Base-by-base conservation (phyloP, 2,888 invertebrate species). In the Byasa hedistus region DNA sequence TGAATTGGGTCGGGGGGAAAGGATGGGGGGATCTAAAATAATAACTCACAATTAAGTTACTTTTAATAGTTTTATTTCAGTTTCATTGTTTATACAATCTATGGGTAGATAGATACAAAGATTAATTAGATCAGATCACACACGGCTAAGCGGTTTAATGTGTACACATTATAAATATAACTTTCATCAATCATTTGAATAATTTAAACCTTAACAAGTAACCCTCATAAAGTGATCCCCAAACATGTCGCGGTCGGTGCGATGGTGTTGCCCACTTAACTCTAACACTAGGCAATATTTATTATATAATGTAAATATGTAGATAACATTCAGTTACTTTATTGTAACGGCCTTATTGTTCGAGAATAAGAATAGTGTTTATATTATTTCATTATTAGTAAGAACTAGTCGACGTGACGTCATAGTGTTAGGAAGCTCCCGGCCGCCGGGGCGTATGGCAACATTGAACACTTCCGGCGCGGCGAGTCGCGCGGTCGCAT, bases 51-150 rank as follows among this genome's bases (percentile, higher is more conserved):
- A 83, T 85, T 77, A 74, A 75, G 72, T 76, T 84, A 82, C 75
- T 87, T 89, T 89, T 82, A 85, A 85, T 86, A 77, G 82, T 91
- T 66, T 90, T 91, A 91, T 89, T 90, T 85, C 81, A 81, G 77
- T 86, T 88, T 89, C 82, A 86, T 88, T 87, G 85, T 90, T 89
- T 87, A 80, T 82, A 90, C 87, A 91, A 84, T 91, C 87, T 91
- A 91, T 87, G 81, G 84, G 82, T 87, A 86, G 82, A 89, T 83
- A 88, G 84, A 87, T 85, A 85, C 82, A 86, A 82, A 82, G 79
- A 84, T 87, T 82, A 80, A 82, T 82, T 84, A 87, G 82, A 85
- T 91, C 91, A 90, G 91, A 91, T 91, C 91, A 91, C 91, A 91
- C 91, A 84, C 32, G 32, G 84, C 83, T 89, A 91, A 90, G 89